These are phyloP conservation scores for Chionodraco myersi DNA, from an alignment of 2,113 vertebrate genomes.

Conservation along the genomic window DNA sequence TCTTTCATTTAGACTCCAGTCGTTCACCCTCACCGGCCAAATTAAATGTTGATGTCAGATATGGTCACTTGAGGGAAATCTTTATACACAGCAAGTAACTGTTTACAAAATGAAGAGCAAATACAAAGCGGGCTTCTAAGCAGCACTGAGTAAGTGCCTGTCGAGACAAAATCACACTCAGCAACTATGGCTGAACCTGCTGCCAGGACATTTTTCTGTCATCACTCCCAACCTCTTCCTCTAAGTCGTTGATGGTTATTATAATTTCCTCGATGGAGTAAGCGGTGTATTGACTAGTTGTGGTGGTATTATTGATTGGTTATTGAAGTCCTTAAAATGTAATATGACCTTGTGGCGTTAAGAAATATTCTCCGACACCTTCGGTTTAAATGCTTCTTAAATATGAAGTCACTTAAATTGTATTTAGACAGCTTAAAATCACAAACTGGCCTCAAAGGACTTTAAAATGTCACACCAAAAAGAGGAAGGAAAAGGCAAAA, in stretches of 20 bases:
- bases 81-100: conserved; percentile 42
- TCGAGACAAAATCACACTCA: conserved; percentile 45
- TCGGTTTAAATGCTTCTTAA: conserved; percentile 5
- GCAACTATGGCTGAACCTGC: conserved; percentile 27
- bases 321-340: conserved; percentile 4
- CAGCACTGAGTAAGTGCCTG: conserved; percentile 49
- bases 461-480: not conserved
- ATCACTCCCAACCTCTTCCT: conserved; percentile 9
- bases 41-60: conserved; percentile 50
- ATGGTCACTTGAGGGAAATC: conserved; percentile 52
- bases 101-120: conserved; percentile 41
- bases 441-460: not conserved
- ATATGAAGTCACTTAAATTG: not conserved
- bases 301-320: conserved; percentile 16
- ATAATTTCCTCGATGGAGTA: conserved; percentile 28
- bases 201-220: conserved; percentile 32
- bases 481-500: too few relatives aligned
- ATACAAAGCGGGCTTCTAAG: conserved; percentile 40
- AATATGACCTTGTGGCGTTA: not conserved
- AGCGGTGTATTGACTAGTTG: conserved; percentile 31
- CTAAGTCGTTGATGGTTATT: conserved; percentile 14
- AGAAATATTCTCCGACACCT: not conserved
- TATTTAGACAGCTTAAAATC: not conserved
- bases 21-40: conserved; percentile 42
- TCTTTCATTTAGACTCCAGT: conserved; percentile 41